Evolutionary conservation across 1,140 invertebrate genomes (phyloP).

Genomic region (Bombus pascuorum): DNA sequence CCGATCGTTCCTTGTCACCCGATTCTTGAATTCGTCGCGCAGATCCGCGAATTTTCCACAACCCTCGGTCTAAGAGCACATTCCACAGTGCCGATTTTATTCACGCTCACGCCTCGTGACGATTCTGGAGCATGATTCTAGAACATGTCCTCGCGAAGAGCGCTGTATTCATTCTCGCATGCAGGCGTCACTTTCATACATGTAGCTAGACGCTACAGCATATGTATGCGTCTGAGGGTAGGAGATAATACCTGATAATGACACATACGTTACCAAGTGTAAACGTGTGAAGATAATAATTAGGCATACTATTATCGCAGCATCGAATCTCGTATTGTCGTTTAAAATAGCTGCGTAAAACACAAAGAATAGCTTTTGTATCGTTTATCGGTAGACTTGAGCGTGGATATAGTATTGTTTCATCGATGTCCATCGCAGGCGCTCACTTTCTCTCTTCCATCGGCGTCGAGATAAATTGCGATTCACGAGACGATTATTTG

Average conservation of each 20-base stretch:
- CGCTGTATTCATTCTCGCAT: background rate
- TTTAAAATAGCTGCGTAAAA: background rate
- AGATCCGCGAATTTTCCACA: no score
- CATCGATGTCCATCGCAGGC: background rate
- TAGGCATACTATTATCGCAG: background rate
- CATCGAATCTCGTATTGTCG: background rate
- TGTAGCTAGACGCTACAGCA: background rate
- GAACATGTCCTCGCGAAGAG: background rate
- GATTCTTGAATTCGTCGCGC: no score
- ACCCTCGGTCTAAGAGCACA: no score
- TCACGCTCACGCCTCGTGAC: no score
- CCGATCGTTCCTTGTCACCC: no score
- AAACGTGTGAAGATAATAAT: background rate
- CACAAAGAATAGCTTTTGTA: no score
- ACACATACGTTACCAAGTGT: background rate
- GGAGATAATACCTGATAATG: background rate
- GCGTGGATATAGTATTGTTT: background rate
- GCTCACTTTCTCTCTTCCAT: background rate
- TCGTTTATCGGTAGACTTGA: background rate
- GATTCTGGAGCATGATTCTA: background rate
- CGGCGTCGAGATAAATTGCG: slow-evolving; percentile 20
- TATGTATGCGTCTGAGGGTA: background rate
- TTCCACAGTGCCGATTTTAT: no score
- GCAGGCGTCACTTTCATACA: no score
- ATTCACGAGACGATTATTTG: slow-evolving; percentile 35